Base-by-base conservation (phyloP, 2,797 vertebrate species). In the Myotis planiceps region DNA sequence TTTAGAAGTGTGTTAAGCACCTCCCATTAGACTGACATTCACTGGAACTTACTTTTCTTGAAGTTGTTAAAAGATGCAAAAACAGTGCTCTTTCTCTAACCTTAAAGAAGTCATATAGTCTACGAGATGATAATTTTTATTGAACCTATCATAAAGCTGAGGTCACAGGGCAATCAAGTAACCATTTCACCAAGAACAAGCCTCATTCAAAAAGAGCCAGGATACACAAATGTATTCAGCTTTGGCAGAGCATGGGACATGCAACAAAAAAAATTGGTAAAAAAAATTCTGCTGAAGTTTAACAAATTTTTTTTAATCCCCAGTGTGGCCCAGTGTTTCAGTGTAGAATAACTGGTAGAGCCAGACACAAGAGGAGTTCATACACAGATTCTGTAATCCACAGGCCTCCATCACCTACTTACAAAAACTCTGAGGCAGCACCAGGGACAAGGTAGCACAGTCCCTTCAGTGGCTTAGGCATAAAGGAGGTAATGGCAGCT, bases 1-100 rank as follows among this genome's bases (percentile, higher is more conserved):
- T 86, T 85, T 45, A 69, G 10, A 88, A 39, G 39, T 27, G 29
- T 60, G 5, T 53, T 39, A 34, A 37, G 18, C 16, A 58, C 18
- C 18, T 47, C 5, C 13, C 60, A 32, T 5, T 63, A 3, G 19
- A n/a, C 15, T 60, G 23, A 14, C 34, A 51, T 84, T 93, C 37
- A 14, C 27, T 27, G 42, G 45, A 72, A 19, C 7, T 86, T 53
- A 34, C 34, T 72, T 93, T 32, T 23, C 21, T 51, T 58, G 23
- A 88, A 66, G 21, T 81, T 76, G 5, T 49, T 84, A 49, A 94
- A 91, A 95, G 37, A 58, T 60, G 7, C 25, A 91, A 74, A 58
- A 79, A 29, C 0, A 45, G 34, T 5, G 9, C 10, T 71, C 14
- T 10, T n/a, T 63, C 9, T 13, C 16, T 63, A 66, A 63, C 4